These are phyloP conservation scores for Bettongia penicillata DNA, from an alignment of 2,113 vertebrate species.

Conservation along the genomic window DNA sequence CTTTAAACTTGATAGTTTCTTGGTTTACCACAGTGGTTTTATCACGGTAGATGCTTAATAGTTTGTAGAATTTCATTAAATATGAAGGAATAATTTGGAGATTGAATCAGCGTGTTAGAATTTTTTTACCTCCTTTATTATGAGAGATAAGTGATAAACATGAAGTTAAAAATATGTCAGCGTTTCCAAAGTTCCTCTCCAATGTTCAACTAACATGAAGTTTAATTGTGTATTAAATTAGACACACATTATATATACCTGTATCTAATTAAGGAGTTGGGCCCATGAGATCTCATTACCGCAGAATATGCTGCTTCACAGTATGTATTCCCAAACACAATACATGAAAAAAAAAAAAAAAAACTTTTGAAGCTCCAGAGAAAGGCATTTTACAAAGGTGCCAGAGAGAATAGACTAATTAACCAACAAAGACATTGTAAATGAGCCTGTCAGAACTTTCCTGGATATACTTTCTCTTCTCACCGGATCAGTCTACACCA, in stretches of 20 bases:
- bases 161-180: neutral
- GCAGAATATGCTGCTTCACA: neutral
- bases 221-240: conserved; percentile 46
- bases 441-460: neutral
- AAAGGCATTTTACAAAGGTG: neutral
- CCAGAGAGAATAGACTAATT: conserved; percentile 14
- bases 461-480: neutral
- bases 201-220: neutral
- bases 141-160: neutral
- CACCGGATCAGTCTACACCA: conserved; percentile 1
- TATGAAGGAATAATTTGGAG: neutral
- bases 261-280: conserved; percentile 24
- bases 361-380: conserved; percentile 7
- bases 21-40: neutral
- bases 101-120: neutral
- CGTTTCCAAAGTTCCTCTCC: neutral
- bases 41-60: neutral
- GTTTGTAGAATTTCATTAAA: neutral
- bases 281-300: conserved; percentile 59
- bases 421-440: neutral
- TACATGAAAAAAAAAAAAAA: too few relatives aligned
- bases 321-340: neutral
- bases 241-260: neutral
- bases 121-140: neutral
- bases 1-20: neutral